Base-by-base conservation (phyloP, 1,140 invertebrate genomes). In the Aleiodes sp. region DNA sequence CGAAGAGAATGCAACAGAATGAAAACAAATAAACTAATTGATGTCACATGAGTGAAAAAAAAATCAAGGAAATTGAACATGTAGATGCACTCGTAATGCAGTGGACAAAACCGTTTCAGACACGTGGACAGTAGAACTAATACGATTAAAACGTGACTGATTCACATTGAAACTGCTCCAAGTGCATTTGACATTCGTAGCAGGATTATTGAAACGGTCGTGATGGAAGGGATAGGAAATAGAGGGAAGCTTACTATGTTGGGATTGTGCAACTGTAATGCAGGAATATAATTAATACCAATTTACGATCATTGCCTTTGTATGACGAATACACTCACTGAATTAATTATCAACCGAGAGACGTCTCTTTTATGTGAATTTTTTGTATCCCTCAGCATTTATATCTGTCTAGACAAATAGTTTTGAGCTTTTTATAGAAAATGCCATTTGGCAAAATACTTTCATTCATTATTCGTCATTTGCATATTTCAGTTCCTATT, bases 81-180 rank as follows among this genome's bases (percentile, higher is more conserved):
- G n/a, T 4, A 29, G 4, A 2, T 21, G 7, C 52, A 26, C 24
- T 1, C 3, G 29, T 33, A 60, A 16, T 8, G 1, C 3, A n/a
- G 24, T 33, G 14, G 24, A 33, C 60, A 16, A 43, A 60, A 12
- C 59, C 8, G 12, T 28, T n/a, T n/a, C n/a, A 39, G 7, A n/a
- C 68, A 65, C 68, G 37, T 60, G 33, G 29, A 31, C 26, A 16
- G 28, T 24, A 59, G 9, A 33, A 63, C 31, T 43, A 70, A 65
- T 21, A 21, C 63, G 68, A 65, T 70, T 70, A 65, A 43, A 43
- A 70, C 62, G 46, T 70, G 41, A 70, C 68, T 65, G 62, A 65
- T 63, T 70, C 56, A 26, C 56, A 65, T 70, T 14, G 62, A 65
- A 70, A 63, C 31, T 43, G 62, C 56, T 35, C 9, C 29, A 16